Conservation (phyloP, 2,888 invertebrate genomes). For the Lasioglossum oenotherae region DNA sequence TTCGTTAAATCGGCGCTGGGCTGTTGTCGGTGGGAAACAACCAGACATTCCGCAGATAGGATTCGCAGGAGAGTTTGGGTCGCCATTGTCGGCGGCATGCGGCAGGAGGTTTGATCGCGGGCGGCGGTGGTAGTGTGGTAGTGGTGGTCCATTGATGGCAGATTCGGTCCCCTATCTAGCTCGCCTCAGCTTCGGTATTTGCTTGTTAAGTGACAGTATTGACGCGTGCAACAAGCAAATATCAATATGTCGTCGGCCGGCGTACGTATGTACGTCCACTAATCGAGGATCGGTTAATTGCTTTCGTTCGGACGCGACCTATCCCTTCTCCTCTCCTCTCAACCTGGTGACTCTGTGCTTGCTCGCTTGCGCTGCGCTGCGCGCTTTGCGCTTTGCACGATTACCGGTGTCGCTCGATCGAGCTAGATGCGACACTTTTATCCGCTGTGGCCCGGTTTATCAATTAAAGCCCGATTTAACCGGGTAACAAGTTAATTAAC, state of each 20-base stretch:
- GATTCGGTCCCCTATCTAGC: conserved; percentile 63
- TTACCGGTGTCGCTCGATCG: neutral
- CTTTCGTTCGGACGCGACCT: conserved; percentile 47
- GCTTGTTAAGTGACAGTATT: conserved; percentile 74
- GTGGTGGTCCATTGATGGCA: conserved; percentile 49
- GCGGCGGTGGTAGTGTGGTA: conserved; percentile 19
- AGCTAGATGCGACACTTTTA: conserved; percentile 15
- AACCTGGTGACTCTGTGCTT: neutral
- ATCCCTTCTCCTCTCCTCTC: neutral
- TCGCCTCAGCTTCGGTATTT: conserved; percentile 72
- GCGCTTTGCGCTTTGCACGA: neutral
- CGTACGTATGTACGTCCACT: conserved; percentile 57
- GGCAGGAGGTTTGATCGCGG: conserved; percentile 31
- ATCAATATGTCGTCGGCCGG: conserved; percentile 69
- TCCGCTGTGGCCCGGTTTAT: neutral
- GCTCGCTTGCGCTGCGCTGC: neutral
- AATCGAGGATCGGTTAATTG: conserved; percentile 64
- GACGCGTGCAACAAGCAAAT: conserved; percentile 75
- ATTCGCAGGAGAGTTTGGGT: conserved; percentile 23
- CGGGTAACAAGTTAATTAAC: conserved; percentile 24
- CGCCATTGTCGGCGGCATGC: conserved; percentile 41
- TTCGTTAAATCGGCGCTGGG: neutral
- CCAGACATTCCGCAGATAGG: conserved; percentile 34
- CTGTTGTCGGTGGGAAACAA: conserved; percentile 14
- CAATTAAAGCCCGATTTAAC: conserved; percentile 40